Evolutionary conservation across 2,888 invertebrate genomes (phyloP).

Genomic region (Melanchra persicariae): DNA sequence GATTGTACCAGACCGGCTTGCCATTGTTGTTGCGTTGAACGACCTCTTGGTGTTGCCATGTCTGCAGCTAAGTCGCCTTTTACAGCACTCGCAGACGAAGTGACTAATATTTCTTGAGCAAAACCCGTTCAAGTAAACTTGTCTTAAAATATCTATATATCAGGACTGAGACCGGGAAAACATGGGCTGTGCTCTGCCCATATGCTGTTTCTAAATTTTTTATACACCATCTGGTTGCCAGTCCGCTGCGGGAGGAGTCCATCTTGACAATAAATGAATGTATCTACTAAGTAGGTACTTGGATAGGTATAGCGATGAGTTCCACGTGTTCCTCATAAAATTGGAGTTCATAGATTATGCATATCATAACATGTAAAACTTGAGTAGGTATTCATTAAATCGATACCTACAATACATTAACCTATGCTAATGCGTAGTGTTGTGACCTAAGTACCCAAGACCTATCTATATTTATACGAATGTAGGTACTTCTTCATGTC

Average conservation of each 20-base stretch:
- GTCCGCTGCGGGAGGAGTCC: background rate
- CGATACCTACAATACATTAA: no score
- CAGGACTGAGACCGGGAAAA: background rate
- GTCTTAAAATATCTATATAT: background rate
- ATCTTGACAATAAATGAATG: constrained; percentile 5
- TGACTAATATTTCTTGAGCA: background rate
- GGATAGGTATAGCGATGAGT: background rate
- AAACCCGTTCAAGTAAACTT: background rate
- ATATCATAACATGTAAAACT: background rate
- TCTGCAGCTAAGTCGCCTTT: background rate
- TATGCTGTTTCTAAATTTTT: constrained; percentile 10
- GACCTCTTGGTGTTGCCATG: background rate
- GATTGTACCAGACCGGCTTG: no score
- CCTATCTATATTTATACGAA: no score
- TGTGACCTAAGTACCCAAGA: no score
- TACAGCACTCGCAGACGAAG: background rate
- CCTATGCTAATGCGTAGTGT: no score
- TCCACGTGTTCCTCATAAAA: constrained; percentile 5
- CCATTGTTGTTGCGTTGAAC: no score
- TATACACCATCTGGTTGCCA: constrained; percentile 26
- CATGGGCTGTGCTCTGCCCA: background rate
- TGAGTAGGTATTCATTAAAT: no score
- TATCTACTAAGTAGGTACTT: background rate
- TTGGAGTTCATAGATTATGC: background rate
- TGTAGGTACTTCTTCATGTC: no score